phyloP scores from a whole-genome alignment of 1,140 invertebrate species.

The Dendrolimus kikuchii region DNA sequence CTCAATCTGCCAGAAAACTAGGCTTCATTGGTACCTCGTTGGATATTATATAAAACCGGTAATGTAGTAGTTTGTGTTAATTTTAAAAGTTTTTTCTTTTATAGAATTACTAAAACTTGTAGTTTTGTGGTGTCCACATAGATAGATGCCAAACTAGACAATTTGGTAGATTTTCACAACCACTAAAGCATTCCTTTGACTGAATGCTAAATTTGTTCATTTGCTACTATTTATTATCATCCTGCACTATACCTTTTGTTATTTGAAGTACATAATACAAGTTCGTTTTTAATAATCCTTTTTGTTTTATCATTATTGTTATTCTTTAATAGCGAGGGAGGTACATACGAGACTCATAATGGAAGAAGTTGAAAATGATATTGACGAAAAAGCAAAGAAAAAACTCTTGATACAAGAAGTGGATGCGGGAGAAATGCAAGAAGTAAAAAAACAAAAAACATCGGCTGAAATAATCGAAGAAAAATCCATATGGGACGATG shows the following conservation, averaged over 20 bases:
- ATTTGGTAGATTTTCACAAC: slow-evolving; percentile 22
- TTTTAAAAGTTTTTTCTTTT: slow-evolving; percentile 32
- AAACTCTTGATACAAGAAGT: slow-evolving; percentile 28
- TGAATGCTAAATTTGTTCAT: slow-evolving; percentile 41
- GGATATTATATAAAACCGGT: slow-evolving; percentile 25
- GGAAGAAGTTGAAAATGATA: slow-evolving; percentile 51
- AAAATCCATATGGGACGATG: slow-evolving; percentile 34
- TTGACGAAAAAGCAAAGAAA: slow-evolving; percentile 34
- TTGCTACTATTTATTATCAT: slow-evolving; percentile 23
- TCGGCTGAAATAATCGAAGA: slow-evolving; percentile 45
- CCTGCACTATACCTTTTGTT: slow-evolving; percentile 34
- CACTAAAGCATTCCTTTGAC: slow-evolving; percentile 53
- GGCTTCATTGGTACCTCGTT: slow-evolving; percentile 25
- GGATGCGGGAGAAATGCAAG: slow-evolving; percentile 26
- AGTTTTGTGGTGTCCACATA: slow-evolving; percentile 36
- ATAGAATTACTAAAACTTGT: slow-evolving; percentile 41
- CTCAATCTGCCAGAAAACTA: slow-evolving; percentile 14
- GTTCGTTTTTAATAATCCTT: slow-evolving; percentile 30
- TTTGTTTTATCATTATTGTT: slow-evolving; percentile 42
- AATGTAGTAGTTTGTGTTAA: slow-evolving; percentile 47
- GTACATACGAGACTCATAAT: slow-evolving; percentile 64
- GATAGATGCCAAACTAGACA: slow-evolving; percentile 22
- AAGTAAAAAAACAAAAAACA: slow-evolving; percentile 42
- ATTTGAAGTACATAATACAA: slow-evolving; percentile 48
- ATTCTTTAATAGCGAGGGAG: slow-evolving; percentile 69